Percentiles rank a stretch among this genome's conserved stretches.
phyloP scores from a whole-genome alignment of 2,113 vertebrate species.

The Odocoileus virginianus region DNA sequence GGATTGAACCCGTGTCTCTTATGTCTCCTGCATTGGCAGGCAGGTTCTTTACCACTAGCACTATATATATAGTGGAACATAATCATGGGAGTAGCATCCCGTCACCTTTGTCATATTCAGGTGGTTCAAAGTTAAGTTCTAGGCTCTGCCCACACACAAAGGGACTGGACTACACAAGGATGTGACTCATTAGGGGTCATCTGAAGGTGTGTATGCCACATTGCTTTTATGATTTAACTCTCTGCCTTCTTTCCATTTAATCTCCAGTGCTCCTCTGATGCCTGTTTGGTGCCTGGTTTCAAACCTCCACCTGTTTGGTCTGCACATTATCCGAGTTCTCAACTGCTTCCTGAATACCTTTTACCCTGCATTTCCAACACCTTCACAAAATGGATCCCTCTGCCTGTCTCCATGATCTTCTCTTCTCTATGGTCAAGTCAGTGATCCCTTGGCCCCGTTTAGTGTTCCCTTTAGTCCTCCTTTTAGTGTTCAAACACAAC shows the following conservation, averaged over 20 bases:
- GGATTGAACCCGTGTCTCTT: not conserved
- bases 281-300: not conserved
- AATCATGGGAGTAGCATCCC: not conserved
- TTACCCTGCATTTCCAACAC: not conserved
- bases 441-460: not conserved
- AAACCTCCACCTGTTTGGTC: not conserved
- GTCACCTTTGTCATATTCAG: not conserved
- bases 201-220: not conserved
- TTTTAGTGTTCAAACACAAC: not conserved
- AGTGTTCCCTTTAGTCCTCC: not conserved
- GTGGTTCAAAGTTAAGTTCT: not conserved
- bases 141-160: not conserved
- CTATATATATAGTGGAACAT: not conserved
- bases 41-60: not conserved
- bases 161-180: not conserved
- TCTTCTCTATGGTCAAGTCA: not conserved
- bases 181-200: not conserved
- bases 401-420: not conserved
- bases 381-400: not conserved
- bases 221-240: not conserved
- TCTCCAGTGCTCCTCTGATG: not conserved
- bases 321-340: not conserved
- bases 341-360: not conserved
- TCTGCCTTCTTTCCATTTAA: not conserved
- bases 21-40: not conserved